Conservation (phyloP, 1,140 invertebrate species). For the Pentalonia nigronervosa region DNA sequence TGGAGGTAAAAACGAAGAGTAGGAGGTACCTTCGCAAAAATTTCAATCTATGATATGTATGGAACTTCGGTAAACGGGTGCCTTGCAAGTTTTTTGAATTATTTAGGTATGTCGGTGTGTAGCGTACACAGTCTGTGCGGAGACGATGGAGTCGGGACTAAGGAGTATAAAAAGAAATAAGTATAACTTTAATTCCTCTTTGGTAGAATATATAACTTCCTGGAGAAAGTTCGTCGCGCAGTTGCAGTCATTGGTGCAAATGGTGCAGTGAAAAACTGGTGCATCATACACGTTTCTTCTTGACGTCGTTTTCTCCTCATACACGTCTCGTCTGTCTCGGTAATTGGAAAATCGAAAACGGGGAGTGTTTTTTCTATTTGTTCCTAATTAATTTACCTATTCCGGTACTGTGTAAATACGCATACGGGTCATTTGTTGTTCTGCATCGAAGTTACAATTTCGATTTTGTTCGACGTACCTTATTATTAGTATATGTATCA, state of each 20-base stretch:
- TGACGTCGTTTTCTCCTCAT: background rate
- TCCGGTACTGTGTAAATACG: too few species aligned
- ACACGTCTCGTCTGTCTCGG: too few species aligned
- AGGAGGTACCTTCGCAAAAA: background rate
- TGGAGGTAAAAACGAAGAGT: background rate
- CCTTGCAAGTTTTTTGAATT: background rate
- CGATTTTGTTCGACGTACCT: background rate
- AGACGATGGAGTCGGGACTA: background rate
- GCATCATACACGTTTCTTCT: background rate
- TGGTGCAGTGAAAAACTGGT: too few species aligned
- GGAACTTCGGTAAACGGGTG: background rate
- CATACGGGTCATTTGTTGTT: background rate
- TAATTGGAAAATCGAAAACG: background rate
- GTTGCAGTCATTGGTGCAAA: background rate
- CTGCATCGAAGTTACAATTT: background rate
- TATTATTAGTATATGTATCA: background rate
- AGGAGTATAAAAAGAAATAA: too few species aligned
- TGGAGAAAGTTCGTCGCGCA: too few species aligned
- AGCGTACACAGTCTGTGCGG: background rate
- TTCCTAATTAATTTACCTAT: background rate
- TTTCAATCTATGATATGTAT: background rate
- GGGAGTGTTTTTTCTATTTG: background rate
- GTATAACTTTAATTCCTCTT: background rate
- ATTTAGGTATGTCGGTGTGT: background rate
- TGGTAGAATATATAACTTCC: too few species aligned